Evolutionary conservation across 2,113 vertebrate species (phyloP).

Genomic region (Speoplatyrhinus poulsoni): DNA sequence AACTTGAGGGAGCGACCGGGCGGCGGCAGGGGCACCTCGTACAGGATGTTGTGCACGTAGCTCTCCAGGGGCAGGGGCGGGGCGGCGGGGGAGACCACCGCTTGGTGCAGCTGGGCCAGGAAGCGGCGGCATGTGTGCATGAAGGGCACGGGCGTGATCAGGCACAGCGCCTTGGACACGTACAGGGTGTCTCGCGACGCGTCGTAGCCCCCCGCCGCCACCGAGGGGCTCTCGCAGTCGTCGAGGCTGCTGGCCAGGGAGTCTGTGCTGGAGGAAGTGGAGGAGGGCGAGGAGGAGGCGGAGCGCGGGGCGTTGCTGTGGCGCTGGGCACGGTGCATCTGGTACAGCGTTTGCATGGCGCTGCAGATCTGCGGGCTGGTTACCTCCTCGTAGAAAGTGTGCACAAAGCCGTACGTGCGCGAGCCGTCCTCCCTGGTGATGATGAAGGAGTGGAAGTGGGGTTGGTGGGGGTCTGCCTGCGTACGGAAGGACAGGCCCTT

Average conservation of each 20-base stretch:
- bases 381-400: slow-evolving; percentile 92
- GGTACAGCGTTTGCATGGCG: slow-evolving; percentile 90
- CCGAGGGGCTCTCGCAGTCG: slow-evolving; percentile 76
- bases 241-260: slow-evolving; percentile 88
- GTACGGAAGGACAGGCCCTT: slow-evolving; percentile 92
- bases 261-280: slow-evolving; percentile 88
- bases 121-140: slow-evolving; percentile 91
- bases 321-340: slow-evolving; percentile 88
- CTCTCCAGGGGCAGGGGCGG: slow-evolving; percentile 90
- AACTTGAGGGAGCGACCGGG: slow-evolving; percentile 89
- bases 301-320: slow-evolving; percentile 34
- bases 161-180: slow-evolving; percentile 89
- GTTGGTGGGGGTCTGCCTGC: slow-evolving; percentile 78
- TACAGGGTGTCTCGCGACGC: slow-evolving; percentile 86
- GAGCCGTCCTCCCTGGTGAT: slow-evolving; percentile 91
- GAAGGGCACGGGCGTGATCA: slow-evolving; percentile 90
- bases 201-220: slow-evolving; percentile 71
- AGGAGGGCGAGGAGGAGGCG: slow-evolving; percentile 68
- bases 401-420: slow-evolving; percentile 88
- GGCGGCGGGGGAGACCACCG: slow-evolving; percentile 79
- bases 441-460: slow-evolving; percentile 88
- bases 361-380: slow-evolving; percentile 87
- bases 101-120: slow-evolving; percentile 85
- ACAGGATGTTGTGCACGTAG: slow-evolving; percentile 92
- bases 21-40: slow-evolving; percentile 88